These are phyloP conservation scores for Aramus guarauna DNA, from an alignment of 2,113 vertebrate genomes.

Conservation along the genomic window DNA sequence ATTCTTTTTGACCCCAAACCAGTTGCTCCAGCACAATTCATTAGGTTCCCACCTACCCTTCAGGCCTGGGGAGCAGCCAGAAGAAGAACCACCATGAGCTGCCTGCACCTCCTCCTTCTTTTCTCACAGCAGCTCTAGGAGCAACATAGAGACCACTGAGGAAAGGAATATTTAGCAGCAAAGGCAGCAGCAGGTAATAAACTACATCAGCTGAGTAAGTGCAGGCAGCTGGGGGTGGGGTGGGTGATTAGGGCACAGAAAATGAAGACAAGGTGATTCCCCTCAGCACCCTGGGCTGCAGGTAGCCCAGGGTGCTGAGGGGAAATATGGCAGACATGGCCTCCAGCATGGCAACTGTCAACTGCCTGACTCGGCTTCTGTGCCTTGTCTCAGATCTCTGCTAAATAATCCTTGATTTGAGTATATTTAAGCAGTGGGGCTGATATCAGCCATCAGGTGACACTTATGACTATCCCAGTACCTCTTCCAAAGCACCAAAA, in stretches of 20 bases:
- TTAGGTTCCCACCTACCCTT: background rate
- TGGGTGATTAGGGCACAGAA: background rate
- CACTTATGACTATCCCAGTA: background rate
- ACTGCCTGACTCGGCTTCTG: accelerated
- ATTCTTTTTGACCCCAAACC: background rate
- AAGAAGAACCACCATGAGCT: accelerated
- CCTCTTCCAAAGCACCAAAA: background rate
- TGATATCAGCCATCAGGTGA: background rate
- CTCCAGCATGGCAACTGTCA: accelerated
- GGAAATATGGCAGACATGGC: accelerated
- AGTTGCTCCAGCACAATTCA: background rate
- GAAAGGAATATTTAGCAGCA: background rate
- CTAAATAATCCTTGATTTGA: background rate
- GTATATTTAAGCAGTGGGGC: background rate
- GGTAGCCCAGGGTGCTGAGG: background rate
- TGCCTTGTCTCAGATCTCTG: background rate
- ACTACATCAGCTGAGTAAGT: background rate
- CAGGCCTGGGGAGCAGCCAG: background rate
- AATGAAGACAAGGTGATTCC: background rate
- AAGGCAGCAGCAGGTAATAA: background rate
- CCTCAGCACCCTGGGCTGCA: too few species aligned
- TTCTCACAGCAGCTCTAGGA: background rate
- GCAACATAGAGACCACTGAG: accelerated
- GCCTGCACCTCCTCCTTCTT: background rate
- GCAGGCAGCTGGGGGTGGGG: background rate